Conservation (phyloP, 2,888 invertebrate species). For the Morpho achilles region DNA sequence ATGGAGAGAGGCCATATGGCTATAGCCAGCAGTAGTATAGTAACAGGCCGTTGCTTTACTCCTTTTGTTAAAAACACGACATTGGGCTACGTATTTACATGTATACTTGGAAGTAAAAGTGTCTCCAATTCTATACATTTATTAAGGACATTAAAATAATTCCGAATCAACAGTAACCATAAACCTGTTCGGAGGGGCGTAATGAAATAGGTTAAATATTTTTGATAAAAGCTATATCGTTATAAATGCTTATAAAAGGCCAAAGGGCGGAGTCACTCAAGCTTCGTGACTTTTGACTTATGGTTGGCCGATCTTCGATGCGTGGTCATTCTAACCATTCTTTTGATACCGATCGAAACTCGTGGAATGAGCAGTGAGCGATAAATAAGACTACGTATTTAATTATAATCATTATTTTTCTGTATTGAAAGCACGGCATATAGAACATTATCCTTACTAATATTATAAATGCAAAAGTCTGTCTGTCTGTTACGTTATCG, state of each 20-base stretch:
- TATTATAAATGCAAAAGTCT: background rate
- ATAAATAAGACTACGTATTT: conserved; percentile 54
- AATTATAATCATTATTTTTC: conserved; percentile 38
- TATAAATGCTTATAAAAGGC: conserved; percentile 69
- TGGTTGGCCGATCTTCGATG: conserved; percentile 64
- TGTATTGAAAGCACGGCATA: too few species aligned
- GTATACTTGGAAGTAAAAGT: background rate
- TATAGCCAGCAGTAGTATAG: too few species aligned
- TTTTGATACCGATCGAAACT: conserved; percentile 53
- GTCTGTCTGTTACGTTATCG: too few species aligned
- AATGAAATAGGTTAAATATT: conserved; percentile 71
- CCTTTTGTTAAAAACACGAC: too few species aligned
- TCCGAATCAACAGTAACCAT: conserved; percentile 4
- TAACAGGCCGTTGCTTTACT: too few species aligned
- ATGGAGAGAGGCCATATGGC: too few species aligned
- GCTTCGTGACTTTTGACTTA: conserved; percentile 76
- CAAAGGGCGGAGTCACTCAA: conserved; percentile 69
- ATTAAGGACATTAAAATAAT: conserved; percentile 6
- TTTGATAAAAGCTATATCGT: conserved; percentile 71
- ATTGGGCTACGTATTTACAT: background rate
- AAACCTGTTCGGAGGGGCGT: background rate
- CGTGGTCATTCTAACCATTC: conserved; percentile 46
- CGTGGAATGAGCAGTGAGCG: conserved; percentile 40
- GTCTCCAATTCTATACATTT: background rate
- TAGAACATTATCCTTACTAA: background rate